A percentile compares a stretch with the other conserved stretches of the same genome.
Evolutionary conservation across 2,888 invertebrate species (phyloP).

Genomic region (Periphyllus acericola): DNA sequence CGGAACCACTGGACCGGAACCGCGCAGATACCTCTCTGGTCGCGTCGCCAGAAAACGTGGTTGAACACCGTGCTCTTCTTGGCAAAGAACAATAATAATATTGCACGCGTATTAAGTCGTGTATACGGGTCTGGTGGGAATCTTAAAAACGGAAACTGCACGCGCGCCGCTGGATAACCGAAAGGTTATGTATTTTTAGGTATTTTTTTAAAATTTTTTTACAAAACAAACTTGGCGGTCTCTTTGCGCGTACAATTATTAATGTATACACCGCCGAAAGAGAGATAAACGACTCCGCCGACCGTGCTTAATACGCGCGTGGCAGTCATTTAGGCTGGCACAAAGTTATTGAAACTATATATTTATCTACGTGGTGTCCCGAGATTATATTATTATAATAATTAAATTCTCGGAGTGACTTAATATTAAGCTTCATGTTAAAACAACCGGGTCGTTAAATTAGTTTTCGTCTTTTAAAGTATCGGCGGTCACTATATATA

Average conservation of each 20-base stretch:
- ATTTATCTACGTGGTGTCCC: background rate
- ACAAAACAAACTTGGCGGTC: background rate
- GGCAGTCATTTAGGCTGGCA: background rate
- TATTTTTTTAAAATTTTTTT: background rate
- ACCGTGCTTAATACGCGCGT: background rate
- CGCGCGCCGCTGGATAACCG: background rate
- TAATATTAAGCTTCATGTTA: slow-evolving; percentile 3
- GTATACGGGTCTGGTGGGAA: background rate
- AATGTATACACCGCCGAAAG: background rate
- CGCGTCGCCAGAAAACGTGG: slow-evolving; percentile 19
- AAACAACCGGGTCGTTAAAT: slow-evolving; percentile 18
- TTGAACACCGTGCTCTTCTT: background rate
- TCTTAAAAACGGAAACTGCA: background rate
- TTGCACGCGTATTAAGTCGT: background rate
- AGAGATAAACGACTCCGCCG: background rate
- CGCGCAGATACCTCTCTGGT: slow-evolving; percentile 34
- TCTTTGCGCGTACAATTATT: background rate
- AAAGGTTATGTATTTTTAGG: background rate
- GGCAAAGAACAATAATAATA: background rate
- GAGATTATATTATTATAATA: background rate
- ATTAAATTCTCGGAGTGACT: background rate
- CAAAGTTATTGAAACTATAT: background rate
- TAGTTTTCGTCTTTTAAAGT: background rate
- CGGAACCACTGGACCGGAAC: slow-evolving; percentile 55
- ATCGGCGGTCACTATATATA: background rate